Conservation (phyloP, 1,140 invertebrate genomes). For the Adoxophyes honmai region DNA sequence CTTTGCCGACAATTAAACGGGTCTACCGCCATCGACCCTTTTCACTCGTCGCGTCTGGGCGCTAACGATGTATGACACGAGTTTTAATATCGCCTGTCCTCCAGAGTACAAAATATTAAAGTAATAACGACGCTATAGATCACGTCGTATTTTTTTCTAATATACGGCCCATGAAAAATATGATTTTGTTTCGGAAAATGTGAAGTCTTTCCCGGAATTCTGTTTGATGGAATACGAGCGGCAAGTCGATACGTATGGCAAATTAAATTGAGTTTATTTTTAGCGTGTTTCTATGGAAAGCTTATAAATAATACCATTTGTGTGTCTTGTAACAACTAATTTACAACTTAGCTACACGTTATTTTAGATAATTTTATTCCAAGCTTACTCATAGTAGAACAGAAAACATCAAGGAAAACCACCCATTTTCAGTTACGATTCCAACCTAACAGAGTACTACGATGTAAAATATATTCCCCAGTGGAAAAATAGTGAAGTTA, state of each 20-base stretch:
- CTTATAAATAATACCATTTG: too few species aligned
- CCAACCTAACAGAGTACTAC: neutral
- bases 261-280: too few species aligned
- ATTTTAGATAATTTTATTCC: too few species aligned
- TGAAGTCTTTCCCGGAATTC: neutral
- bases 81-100: conserved; percentile 15
- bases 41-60: conserved; percentile 19
- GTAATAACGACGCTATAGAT: conserved; percentile 11
- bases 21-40: conserved; percentile 33
- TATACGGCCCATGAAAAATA: conserved; percentile 2
- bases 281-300: too few species aligned
- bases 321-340: too few species aligned
- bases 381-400: too few species aligned
- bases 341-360: too few species aligned
- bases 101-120: conserved; percentile 7
- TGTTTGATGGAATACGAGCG: too few species aligned
- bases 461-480: conserved; percentile 11
- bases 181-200: neutral
- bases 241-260: too few species aligned
- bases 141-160: conserved; percentile 11
- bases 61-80: conserved; percentile 15
- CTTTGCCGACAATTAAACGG: conserved; percentile 23
- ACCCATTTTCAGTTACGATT: neutral
- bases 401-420: neutral
- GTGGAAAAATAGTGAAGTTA: conserved; percentile 14